Conservation (phyloP, 1,140 invertebrate species). For the Penaeus chinensis region DNA sequence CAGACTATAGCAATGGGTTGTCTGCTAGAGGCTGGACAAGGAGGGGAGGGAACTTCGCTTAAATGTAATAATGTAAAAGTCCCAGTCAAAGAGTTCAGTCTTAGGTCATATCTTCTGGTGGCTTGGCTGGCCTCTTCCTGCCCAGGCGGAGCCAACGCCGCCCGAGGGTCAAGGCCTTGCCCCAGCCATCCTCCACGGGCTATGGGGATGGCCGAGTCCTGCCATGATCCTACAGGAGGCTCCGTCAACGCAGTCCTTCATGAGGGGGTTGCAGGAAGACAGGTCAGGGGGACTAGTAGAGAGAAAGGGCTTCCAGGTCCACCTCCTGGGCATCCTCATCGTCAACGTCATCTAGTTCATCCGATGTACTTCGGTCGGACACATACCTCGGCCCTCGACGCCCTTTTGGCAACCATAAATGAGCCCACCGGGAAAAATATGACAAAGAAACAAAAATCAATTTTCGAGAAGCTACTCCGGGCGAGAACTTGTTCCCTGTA, state of each 20-base stretch:
- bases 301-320: conserved; percentile 45
- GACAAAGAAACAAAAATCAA: too few species aligned
- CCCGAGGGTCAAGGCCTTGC: conserved; percentile 16
- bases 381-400: conserved; percentile 21
- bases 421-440: too few species aligned
- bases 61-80: conserved; percentile 24
- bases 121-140: conserved; percentile 54
- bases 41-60: conserved; percentile 27
- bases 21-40: too few species aligned
- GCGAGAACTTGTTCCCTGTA: too few species aligned
- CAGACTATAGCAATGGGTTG: too few species aligned
- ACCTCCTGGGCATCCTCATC: conserved; percentile 43
- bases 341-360: conserved; percentile 24
- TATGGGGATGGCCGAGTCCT: conserved; percentile 15
- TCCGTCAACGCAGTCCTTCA: conserved; percentile 21
- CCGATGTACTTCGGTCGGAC: conserved; percentile 29
- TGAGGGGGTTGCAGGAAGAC: conserved; percentile 21
- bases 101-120: conserved; percentile 50
- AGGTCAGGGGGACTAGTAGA: conserved; percentile 42
- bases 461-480: too few species aligned
- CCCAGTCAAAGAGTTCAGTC: conserved; percentile 24
- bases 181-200: neutral
- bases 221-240: conserved; percentile 11
- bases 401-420: neutral
- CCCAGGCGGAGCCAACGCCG: conserved; percentile 23